Base-by-base conservation (phyloP, 2,113 vertebrate genomes). In the Galbula dea region DNA sequence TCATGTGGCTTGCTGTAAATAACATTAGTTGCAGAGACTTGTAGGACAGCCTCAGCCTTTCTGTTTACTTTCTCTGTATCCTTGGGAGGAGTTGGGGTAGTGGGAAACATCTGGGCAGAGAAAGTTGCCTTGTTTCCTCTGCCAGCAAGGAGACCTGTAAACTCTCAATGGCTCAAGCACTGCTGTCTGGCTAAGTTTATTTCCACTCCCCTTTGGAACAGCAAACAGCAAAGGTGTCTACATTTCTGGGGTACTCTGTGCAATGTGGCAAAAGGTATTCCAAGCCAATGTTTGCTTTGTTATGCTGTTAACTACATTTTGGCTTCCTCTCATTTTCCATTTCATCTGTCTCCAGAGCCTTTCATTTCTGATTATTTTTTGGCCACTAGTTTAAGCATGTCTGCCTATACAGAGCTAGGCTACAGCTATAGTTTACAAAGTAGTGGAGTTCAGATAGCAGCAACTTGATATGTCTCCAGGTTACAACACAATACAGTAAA, bases 41-140 rank as follows among this genome's bases (percentile, higher is more conserved):
- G 11, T 24, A 73, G 46, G 43, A 58, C 24, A 74, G 30, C 6
- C 14, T 16, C 24, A 54, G 34, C 7, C 37, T 74, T 74, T 41
- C 12, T 41, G 37, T 27, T 58, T 65, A 58, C 27, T 5, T 79
- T 85, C 37, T 71, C 17, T 10, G 0, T 32, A 29, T 46, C 39
- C 48, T 54, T 0, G 0, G 43, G 29, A 87, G 69, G 32, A 66
- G 2, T 0, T 82, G 43, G 20, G 20, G 19, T 29, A 69, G 37
- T 57, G n/a, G 37, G 37, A 86, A 86, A 58, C 29, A 49, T 18
- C 23, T 66, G 34, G 15, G 32, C 55, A 71, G 51, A 86, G 69
- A 67, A 92, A 89, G 78, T 7, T 4, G 12, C 19, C 29, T 54
- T 22, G 15, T 71, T 78, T 78, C 51, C 29, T 77, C 26, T 62